Percentiles rank a stretch among this genome's conserved stretches.
phyloP scores from a whole-genome alignment of 2,797 vertebrate genomes.

The Darevskia mixta region DNA sequence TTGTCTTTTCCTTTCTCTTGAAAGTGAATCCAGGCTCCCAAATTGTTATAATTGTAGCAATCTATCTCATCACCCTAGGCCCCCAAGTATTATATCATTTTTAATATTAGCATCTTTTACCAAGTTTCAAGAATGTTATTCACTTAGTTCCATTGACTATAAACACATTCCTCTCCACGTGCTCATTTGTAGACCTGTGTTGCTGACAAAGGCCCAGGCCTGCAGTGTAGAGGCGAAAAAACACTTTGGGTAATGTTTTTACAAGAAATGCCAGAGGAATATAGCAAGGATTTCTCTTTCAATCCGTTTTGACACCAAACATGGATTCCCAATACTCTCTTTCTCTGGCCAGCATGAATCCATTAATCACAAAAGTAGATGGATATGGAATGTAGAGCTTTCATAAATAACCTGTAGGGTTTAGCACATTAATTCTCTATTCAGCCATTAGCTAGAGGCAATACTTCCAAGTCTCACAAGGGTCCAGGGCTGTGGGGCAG shows the following conservation, averaged over 20 bases:
- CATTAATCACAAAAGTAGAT: constrained; percentile 38
- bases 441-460: background rate
- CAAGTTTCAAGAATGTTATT: constrained; percentile 1
- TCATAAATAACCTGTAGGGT: constrained; percentile 32
- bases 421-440: constrained; percentile 49
- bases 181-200: constrained; percentile 3
- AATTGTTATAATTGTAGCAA: background rate
- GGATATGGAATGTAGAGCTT: constrained; percentile 2
- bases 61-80: background rate
- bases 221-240: background rate
- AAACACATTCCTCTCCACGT: constrained; percentile 1
- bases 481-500: background rate
- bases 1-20: background rate
- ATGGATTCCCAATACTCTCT: constrained; percentile 26
- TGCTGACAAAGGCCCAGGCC: background rate
- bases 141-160: constrained; percentile 18
- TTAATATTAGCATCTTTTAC: constrained; percentile 11
- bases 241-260: background rate
- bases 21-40: background rate
- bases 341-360: constrained; percentile 14
- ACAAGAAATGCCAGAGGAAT: constrained; percentile 29
- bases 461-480: constrained; percentile 2
- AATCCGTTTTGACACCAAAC: background rate
- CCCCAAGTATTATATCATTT: background rate
- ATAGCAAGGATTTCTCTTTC: background rate